Evolutionary conservation across 2,888 invertebrate genomes (phyloP).

Genomic region (Drosophila glabriapex): DNA sequence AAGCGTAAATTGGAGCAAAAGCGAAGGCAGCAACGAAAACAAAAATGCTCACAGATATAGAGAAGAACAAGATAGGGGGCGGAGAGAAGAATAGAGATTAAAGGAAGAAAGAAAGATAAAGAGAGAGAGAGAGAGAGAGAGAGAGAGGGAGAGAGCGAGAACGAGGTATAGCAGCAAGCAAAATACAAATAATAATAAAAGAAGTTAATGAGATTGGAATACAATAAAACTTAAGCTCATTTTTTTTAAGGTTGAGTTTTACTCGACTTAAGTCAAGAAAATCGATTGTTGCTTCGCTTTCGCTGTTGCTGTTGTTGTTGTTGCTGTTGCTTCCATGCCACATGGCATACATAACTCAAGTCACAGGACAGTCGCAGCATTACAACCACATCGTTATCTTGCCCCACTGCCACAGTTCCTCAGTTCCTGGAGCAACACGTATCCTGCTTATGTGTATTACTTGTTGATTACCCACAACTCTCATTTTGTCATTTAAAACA

Average conservation of each 20-base stretch:
- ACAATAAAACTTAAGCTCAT: slow-evolving; percentile 77
- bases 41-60: slow-evolving; percentile 2
- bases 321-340: background rate
- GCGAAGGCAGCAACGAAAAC: slow-evolving; percentile 20
- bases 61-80: background rate
- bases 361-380: background rate
- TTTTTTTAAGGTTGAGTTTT: slow-evolving; percentile 73
- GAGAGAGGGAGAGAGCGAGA: background rate
- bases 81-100: background rate
- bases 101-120: background rate
- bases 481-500: background rate
- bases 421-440: background rate
- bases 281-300: slow-evolving; percentile 59
- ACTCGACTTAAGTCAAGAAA: slow-evolving; percentile 65
- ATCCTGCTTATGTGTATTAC: slow-evolving; percentile 28
- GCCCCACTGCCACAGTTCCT: slow-evolving; percentile 24
- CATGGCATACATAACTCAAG: slow-evolving; percentile 10
- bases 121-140: background rate
- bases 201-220: slow-evolving; percentile 78
- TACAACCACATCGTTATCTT: slow-evolving; percentile 18
- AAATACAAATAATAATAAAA: slow-evolving; percentile 78
- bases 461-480: slow-evolving; percentile 17
- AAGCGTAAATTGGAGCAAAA: slow-evolving; percentile 51
- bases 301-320: background rate
- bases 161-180: slow-evolving; percentile 31